Percentiles rank a stretch among this genome's conserved stretches.
phyloP scores from a whole-genome alignment of 2,888 invertebrate genomes.

The Drosophila fungiperda region DNA sequence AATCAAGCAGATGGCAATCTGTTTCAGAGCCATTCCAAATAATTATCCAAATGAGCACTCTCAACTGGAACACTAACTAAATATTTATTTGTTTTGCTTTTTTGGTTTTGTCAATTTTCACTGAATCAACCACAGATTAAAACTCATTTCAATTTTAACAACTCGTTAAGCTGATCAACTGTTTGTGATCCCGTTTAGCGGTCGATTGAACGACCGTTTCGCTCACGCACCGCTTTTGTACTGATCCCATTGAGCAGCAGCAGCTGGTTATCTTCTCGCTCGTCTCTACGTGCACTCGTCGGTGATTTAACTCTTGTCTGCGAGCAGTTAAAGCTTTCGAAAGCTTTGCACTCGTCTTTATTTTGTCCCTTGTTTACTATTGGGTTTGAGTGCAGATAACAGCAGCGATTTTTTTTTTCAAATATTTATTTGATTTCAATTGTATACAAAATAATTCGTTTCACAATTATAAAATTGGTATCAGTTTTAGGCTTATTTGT shows the following conservation, averaged over 20 bases:
- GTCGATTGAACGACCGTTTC: conserved; percentile 61
- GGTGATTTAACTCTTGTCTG: conserved; percentile 29
- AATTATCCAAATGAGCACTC: conserved; percentile 19
- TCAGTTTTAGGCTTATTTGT: conserved; percentile 34
- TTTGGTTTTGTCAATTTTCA: conserved; percentile 20
- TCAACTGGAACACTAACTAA: conserved; percentile 7
- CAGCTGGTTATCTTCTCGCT: conserved; percentile 14
- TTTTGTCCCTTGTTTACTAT: conserved; percentile 1
- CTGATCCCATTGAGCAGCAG: conserved; percentile 36
- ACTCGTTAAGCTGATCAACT: conserved; percentile 1
- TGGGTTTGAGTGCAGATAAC: conserved; percentile 16
- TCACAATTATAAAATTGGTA: conserved; percentile 53
- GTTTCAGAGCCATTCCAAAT: conserved; percentile 52
- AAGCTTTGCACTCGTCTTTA: conserved; percentile 36
- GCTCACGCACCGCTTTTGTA: conserved; percentile 63
- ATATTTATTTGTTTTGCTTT: not conserved
- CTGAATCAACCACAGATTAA: conserved; percentile 17
- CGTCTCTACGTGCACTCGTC: conserved; percentile 26
- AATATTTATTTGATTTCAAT: conserved; percentile 46
- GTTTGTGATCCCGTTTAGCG: conserved; percentile 50
- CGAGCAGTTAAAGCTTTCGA: conserved; percentile 51
- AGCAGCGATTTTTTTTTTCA: not conserved
- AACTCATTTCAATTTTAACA: conserved; percentile 45
- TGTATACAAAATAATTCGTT: conserved; percentile 65
- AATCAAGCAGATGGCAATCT: conserved; percentile 31